A percentile compares a stretch with the other conserved stretches of the same genome.
Evolutionary conservation across 2,113 vertebrate species (phyloP).

Genomic region (Tretioscincus oriximinensis): DNA sequence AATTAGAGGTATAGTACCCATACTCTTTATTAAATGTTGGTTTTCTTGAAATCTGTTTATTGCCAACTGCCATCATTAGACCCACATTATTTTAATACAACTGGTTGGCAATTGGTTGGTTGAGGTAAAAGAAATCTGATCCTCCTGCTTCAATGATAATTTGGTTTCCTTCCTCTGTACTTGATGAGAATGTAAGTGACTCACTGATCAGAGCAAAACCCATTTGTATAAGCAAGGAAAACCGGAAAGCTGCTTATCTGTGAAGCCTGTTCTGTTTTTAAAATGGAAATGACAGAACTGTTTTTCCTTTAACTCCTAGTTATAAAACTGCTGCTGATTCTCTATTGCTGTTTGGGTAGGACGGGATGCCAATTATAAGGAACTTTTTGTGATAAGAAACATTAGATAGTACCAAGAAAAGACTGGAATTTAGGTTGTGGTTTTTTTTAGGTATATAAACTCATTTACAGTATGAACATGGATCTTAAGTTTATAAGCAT

Average conservation of each 20-base stretch:
- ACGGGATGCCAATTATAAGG: no score
- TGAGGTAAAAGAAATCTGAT: not conserved
- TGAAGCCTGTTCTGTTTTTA: not conserved
- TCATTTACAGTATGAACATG: no score
- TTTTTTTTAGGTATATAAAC: no score
- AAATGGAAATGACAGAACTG: not conserved
- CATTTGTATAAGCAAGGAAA: not conserved
- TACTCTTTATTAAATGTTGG: not conserved
- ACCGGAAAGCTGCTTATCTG: constrained; percentile 26
- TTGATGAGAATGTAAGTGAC: constrained; percentile 10
- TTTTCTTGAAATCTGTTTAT: constrained; percentile 9
- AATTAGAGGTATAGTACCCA: not conserved
- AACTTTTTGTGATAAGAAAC: not conserved
- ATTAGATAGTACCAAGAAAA: not conserved
- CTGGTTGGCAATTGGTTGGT: not conserved
- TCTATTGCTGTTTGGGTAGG: not conserved
- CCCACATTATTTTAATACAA: not conserved
- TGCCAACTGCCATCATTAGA: not conserved
- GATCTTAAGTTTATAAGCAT: not conserved
- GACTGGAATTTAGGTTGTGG: not conserved
- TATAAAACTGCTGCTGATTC: not conserved
- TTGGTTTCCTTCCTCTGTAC: constrained; percentile 2
- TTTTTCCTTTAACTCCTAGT: not conserved
- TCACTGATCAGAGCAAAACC: constrained; percentile 2
- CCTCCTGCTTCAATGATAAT: constrained; percentile 3